Conservation (phyloP, 2,113 vertebrate species). For the Ochotona curzoniae region DNA sequence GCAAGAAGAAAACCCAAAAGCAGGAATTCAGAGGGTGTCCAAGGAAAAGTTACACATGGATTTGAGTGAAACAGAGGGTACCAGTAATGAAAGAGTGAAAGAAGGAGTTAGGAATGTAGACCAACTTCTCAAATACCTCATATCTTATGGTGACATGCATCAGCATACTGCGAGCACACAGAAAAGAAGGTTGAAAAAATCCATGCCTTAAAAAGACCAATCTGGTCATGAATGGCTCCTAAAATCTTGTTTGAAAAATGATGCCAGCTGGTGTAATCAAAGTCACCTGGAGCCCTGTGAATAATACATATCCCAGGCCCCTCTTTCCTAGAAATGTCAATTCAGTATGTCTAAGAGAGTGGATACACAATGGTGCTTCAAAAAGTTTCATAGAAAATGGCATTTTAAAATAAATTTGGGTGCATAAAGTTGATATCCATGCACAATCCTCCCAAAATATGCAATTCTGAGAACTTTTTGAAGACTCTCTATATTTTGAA, state of each 20-base stretch:
- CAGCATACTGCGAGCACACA: neutral
- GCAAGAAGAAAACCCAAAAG: neutral
- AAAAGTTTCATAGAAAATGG: too few species aligned
- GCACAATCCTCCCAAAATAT: neutral
- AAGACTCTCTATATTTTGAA: neutral
- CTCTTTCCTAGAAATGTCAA: neutral
- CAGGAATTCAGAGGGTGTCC: neutral
- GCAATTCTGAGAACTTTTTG: too few species aligned
- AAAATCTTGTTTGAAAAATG: constrained; percentile 49
- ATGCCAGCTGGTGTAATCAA: constrained; percentile 30
- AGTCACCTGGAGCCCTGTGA: constrained; percentile 5
- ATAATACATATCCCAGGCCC: neutral
- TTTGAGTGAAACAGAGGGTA: neutral
- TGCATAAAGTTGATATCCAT: too few species aligned
- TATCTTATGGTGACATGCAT: neutral
- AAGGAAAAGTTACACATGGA: neutral
- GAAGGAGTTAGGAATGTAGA: neutral
- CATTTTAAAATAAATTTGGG: too few species aligned
- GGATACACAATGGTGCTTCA: neutral
- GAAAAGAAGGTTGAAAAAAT: neutral
- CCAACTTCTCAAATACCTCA: neutral
- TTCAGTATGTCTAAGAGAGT: neutral
- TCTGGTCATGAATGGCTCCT: neutral
- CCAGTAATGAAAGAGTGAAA: neutral
- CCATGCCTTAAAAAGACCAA: neutral